A percentile compares a stretch with the other conserved stretches of the same genome.
Evolutionary conservation across 1,140 invertebrate species (phyloP).

Genomic region (Aphis gossypii): DNA sequence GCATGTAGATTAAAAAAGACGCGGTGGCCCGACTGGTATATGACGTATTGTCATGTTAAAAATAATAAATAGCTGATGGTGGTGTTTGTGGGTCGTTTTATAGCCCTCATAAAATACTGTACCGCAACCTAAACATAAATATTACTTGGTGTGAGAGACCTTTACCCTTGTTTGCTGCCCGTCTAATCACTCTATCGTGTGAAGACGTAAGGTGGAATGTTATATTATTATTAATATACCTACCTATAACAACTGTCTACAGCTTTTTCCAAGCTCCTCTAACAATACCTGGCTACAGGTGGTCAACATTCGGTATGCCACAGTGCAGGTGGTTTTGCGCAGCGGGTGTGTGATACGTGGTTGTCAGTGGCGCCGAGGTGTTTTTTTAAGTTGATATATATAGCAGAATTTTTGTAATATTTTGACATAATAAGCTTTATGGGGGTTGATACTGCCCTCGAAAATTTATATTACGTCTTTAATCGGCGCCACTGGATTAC

Average conservation of each 20-base stretch:
- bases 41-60: not conserved
- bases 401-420: not conserved
- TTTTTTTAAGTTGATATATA: not conserved
- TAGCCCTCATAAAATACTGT: not conserved
- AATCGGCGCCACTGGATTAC: not conserved
- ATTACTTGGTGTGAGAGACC: not conserved
- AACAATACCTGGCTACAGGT: not conserved
- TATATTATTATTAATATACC: not conserved
- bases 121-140: not conserved
- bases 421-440: not conserved
- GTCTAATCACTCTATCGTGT: not conserved
- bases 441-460: not conserved
- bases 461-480: not conserved
- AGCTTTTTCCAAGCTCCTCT: slow-evolving; percentile 9
- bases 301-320: not conserved
- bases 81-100: not conserved
- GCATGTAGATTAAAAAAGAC: slow-evolving; percentile 25
- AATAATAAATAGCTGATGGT: not conserved
- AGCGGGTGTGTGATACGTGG: not conserved
- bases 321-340: not conserved
- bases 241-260: not conserved
- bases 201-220: not conserved
- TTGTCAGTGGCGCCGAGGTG: not conserved
- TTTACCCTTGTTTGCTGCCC: not conserved
- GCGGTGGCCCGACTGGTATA: not conserved